Evolutionary conservation across 2,888 invertebrate genomes (phyloP), one percentile per base, ranked within the genome.

Genomic region (Meta bourneti): DNA sequence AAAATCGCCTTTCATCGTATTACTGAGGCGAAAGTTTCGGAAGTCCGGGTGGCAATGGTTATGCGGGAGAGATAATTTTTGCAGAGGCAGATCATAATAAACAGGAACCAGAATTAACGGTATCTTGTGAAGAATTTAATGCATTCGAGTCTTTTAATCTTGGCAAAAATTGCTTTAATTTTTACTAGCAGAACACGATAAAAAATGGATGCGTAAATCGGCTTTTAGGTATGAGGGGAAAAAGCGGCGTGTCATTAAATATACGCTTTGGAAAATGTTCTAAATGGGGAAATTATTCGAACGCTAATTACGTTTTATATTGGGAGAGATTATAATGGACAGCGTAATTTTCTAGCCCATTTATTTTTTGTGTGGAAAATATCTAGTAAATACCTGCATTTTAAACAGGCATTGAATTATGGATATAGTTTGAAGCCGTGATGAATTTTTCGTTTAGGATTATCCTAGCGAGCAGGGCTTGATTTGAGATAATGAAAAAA

Each of bases 1-100:
- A 72, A 83, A 82, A 71, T 5, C 5, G 77, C 20, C 49, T 85
- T 19, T 69, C 2, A 19, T 9, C 52, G 79, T 34, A 87, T 79
- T 79, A 79, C 70, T n/a, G 69, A 69, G 19, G 69, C 61, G 51
- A 19, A 70, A 13, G 86, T 79, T 87, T 52, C n/a, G 71, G 61
- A 79, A 71, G 70, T 87, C 51, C n/a, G 16, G 48, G 8, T 79
- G 52, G 52, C 86, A 87, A 79, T 79, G 61, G 77, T 61, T 75
- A 74, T 85, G 70, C 78, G 51, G 20, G 71, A 34, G 48, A 70
- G 79, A 79, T 87, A 78, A 87, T 72, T 79, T 83, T 79, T 69
- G 51, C 51, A 48, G 49, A 61, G 19, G 11, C 19, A 49, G 61
- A 79, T 11, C 20, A 83, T 83, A 74, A 82, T 54, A 74, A 74